Evolutionary conservation across 1,140 invertebrate genomes (phyloP), one percentile per base, ranked within the genome.

Genomic region (Lucilia cuprina): DNA sequence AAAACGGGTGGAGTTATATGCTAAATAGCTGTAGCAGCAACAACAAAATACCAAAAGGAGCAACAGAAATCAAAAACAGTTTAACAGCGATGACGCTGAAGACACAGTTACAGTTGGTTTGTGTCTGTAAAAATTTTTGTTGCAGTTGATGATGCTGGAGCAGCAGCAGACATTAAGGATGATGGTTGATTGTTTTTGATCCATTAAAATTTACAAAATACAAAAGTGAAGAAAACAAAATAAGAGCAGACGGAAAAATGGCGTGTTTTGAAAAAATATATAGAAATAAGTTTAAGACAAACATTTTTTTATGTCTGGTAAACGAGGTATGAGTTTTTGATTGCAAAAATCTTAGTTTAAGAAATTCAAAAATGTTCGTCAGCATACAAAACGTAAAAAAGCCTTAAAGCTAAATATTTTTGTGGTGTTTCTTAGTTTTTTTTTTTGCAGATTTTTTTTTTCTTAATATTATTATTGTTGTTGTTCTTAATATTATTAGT

Each of bases 1-100:
- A 70, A 70, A 70, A 70, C 65, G 65, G 65, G 65, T 70, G 65
- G 65, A 70, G 65, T 70, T 70, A 60, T 70, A 70, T 70, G 65
- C 65, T 70, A 70, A 70, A 70, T n/a, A 21, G 10, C 65, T 70
- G n/a, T 10, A 60, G n/a, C 55, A 60, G 14, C 12, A 60, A 60
- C 55, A 0, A 60, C 0, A 60, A 60, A 65, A 65, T 4, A 65
- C 2, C 17, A 70, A 70, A 5, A 70, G 21, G 7, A 21, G 21
- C 41, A 70, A 70, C 10, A 70, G 21, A 70, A 25, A 19, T 70
- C 65, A 70, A 70, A 60, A 70, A 70, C 65, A 70, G 65, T 70
- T 70, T 70, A 70, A 7, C 19, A 25, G 9, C 65, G 7, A 25
- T 70, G 65, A 70, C 55, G 55, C n/a, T 60, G 55, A 60, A 41